Percentiles rank a stretch among this genome's conserved stretches.
phyloP scores from a whole-genome alignment of 1,140 invertebrate genomes.

The Cyphomyrmex costatus region DNA sequence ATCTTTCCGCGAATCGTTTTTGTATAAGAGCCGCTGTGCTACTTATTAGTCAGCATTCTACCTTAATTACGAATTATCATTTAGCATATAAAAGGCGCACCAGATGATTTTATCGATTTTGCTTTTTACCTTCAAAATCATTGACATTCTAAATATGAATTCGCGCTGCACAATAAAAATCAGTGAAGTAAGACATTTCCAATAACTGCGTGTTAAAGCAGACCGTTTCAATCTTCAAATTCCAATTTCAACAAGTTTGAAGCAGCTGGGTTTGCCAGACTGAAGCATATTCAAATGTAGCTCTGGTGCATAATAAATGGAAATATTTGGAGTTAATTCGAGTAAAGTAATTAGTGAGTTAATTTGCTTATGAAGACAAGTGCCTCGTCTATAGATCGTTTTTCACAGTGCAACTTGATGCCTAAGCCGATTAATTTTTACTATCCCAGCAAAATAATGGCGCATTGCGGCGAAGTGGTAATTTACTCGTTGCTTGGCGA shows the following conservation, averaged over 20 bases:
- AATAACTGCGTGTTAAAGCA: slow-evolving; percentile 1
- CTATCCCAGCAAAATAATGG: slow-evolving; percentile 56
- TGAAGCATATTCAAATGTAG: background rate
- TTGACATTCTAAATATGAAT: background rate
- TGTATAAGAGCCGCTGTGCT: background rate
- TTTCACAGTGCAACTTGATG: slow-evolving; percentile 19
- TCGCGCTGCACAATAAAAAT: background rate
- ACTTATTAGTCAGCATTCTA: background rate
- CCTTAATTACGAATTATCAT: background rate
- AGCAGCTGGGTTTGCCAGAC: background rate
- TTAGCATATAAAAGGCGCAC: background rate
- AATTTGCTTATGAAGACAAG: slow-evolving; percentile 47
- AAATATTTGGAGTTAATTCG: slow-evolving; percentile 21
- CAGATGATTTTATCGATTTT: background rate
- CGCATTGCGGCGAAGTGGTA: slow-evolving; percentile 34
- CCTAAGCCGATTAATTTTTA: slow-evolving; percentile 63
- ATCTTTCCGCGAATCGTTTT: background rate
- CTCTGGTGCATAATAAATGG: background rate
- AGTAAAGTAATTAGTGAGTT: slow-evolving; percentile 33
- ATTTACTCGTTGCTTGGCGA: slow-evolving; percentile 45
- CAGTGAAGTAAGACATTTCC: background rate
- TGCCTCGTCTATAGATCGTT: background rate
- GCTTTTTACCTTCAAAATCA: background rate
- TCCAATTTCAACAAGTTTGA: background rate
- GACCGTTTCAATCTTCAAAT: slow-evolving; percentile 36